Evolutionary conservation across 2,888 invertebrate species (phyloP), one percentile per base, ranked within the genome.

Genomic region (Neoscelio sp.): DNA sequence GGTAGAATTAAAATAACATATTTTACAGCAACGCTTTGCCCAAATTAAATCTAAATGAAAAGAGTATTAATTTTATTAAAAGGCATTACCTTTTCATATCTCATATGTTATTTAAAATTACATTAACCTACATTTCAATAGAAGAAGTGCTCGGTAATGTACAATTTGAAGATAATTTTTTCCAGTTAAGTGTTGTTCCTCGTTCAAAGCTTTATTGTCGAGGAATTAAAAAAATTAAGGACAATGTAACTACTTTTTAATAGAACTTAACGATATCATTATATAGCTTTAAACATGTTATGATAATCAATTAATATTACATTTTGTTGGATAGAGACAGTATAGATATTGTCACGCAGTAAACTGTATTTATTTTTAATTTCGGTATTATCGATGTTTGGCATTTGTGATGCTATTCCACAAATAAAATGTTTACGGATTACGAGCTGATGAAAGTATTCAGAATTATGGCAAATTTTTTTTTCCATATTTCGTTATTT

Each of bases 31-130:
- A 38, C 40, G 17, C 26, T 12, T 48, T 26, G 52, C 42, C 26
- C 50, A 17, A 60, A 71, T 71, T 71, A 46, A 23, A 50, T 50
- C 48, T 20, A 52, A 70, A 33, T 50, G 30, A 58, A 68, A 44
- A 10, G 23, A 13, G 23, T 12, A 58, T 56, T 56, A 23, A 23
- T 23, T 58, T 68, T 17, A 12, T 5, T 56, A 10, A 18, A 52
- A 65, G 40, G 17, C 23, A 28, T 5, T 20, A 30, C 5, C 12
- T 52, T 54, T 54, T 30, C 52, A 40, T 65, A 17, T 42, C 23
- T 23, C 23, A 23, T 23, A 48, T 13, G 33, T 67, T 44, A 18
- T 42, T 42, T 42, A 23, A 67, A 52, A 40, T 68, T 26, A 56
- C 46, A 46, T 68, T 68, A 68, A 68, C 54, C 67, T 44, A 67